Percentiles rank a stretch among this genome's conserved stretches.
Conservation (phyloP, 2,888 invertebrate species). For the Pecten maximus region DNA sequence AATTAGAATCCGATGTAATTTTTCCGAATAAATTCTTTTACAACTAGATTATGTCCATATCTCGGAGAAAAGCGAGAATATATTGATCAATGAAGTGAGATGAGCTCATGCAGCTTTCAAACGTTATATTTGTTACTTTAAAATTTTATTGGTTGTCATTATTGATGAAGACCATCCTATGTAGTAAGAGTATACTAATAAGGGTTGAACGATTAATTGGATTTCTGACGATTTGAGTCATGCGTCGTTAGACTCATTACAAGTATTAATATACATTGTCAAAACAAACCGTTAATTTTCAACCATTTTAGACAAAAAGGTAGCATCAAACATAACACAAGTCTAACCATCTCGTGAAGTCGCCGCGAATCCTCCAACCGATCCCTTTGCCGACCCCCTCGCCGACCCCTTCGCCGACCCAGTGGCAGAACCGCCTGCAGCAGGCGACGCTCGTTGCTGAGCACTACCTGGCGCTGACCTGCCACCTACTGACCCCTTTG, state of each 20-base stretch:
- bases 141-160: too few species aligned
- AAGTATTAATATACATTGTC: not conserved
- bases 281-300: not conserved
- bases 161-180: too few species aligned
- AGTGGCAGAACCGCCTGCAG: not conserved
- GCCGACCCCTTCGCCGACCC: not conserved
- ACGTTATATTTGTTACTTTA: too few species aligned
- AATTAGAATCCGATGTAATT: too few species aligned
- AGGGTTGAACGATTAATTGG: too few species aligned
- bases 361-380: not conserved
- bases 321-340: not conserved
- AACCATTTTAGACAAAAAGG: not conserved
- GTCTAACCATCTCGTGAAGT: not conserved
- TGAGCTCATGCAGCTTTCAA: too few species aligned
- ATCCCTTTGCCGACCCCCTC: slow-evolving; percentile 3
- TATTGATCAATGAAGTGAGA: too few species aligned
- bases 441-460: not conserved
- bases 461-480: slow-evolving; percentile 27
- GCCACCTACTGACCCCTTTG: not conserved
- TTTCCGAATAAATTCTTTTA: too few species aligned
- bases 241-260: not conserved
- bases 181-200: too few species aligned
- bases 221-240: too few species aligned
- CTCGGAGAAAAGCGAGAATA: too few species aligned
- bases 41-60: too few species aligned